A percentile compares a stretch with the other conserved stretches of the same genome.
phyloP scores from a whole-genome alignment of 2,113 vertebrate genomes.

The Merops nubicus region DNA sequence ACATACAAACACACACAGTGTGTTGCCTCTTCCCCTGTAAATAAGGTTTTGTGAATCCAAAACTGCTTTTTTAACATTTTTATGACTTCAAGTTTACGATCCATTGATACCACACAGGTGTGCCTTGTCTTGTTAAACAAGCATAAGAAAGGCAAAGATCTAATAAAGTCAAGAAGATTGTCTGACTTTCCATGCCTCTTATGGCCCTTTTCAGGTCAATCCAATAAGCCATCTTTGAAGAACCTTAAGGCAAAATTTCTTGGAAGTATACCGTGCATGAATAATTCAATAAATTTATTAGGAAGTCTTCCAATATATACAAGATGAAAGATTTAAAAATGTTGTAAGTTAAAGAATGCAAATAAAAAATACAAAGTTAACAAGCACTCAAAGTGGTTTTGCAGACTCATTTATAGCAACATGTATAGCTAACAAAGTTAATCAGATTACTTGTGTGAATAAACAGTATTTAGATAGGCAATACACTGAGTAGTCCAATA shows the following conservation, averaged over 20 bases:
- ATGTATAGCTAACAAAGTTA: background rate
- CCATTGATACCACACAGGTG: background rate
- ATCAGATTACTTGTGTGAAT: background rate
- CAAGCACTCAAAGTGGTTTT: background rate
- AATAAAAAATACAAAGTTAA: background rate
- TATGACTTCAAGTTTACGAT: background rate
- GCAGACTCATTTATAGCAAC: background rate
- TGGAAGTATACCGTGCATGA: background rate
- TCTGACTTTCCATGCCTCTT: background rate
- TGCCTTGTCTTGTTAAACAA: background rate
- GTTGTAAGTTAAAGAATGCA: background rate
- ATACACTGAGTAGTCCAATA: background rate
- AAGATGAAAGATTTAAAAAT: background rate
- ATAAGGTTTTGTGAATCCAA: background rate
- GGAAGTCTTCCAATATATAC: background rate
- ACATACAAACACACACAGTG: background rate
- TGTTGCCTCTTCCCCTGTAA: background rate
- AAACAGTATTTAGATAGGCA: background rate
- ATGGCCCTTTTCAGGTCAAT: background rate
- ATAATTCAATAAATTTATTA: background rate
- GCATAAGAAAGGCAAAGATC: background rate
- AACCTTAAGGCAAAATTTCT: background rate
- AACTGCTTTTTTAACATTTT: background rate
- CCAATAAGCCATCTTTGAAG: background rate
- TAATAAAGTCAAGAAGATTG: background rate